Percentiles rank a stretch among this genome's conserved stretches.
These are phyloP conservation scores for Sylvilagus bachmani DNA, from an alignment of 2,113 vertebrate genomes.

Conservation along the genomic window DNA sequence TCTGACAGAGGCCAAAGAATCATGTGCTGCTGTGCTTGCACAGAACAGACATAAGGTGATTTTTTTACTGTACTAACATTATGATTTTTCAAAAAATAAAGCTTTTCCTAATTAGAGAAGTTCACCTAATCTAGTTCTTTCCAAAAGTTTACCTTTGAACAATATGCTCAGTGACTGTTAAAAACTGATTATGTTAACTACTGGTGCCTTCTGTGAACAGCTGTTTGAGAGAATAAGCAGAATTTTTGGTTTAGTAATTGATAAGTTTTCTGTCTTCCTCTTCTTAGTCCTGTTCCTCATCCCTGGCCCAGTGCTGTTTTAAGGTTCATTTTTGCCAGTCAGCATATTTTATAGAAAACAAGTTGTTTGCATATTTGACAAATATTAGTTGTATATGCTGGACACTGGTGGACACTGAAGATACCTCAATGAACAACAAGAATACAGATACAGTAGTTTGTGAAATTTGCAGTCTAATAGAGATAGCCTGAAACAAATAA, in stretches of 20 bases:
- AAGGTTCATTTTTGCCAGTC: constrained; percentile 3
- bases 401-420: not conserved
- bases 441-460: not conserved
- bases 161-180: not conserved
- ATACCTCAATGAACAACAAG: constrained; percentile 14
- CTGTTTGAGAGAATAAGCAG: constrained; percentile 11
- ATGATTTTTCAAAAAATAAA: not conserved
- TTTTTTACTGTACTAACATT: not conserved
- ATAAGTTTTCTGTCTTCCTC: constrained; percentile 27
- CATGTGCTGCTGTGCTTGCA: not conserved
- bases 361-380: constrained; percentile 35
- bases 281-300: not conserved
- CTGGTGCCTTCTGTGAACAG: constrained; percentile 21
- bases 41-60: not conserved
- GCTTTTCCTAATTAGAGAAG: constrained; percentile 20
- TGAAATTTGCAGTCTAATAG: not conserved
- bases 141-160: constrained; percentile 5
- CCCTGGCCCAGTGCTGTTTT: not conserved
- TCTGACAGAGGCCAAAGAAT: not conserved
- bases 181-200: not conserved
- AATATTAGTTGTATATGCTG: not conserved
- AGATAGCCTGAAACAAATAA: not conserved
- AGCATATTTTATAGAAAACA: constrained; percentile 50
- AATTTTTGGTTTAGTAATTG: constrained; percentile 42
- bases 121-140: not conserved